Evolutionary conservation across 2,113 vertebrate species (phyloP).

Genomic region (Alces alces): DNA sequence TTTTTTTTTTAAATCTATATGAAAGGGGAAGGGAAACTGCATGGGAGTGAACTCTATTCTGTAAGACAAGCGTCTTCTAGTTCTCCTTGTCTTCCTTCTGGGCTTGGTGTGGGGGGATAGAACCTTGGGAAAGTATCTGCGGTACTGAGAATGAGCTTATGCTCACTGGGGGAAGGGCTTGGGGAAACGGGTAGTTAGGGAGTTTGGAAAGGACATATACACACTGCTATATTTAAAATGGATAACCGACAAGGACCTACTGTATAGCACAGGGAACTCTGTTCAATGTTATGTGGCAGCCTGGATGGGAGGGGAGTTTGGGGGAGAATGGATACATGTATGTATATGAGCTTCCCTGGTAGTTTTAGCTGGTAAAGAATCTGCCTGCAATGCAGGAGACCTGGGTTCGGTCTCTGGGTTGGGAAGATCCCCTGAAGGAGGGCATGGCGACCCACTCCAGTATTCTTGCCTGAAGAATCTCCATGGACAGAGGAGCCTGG

Average conservation of each 20-base stretch:
- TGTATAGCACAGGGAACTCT: neutral
- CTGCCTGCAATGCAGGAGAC: neutral
- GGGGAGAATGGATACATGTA: neutral
- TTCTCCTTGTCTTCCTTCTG: neutral
- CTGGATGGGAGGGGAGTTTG: neutral
- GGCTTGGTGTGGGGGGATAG: neutral
- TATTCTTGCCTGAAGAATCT: neutral
- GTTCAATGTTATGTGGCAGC: neutral
- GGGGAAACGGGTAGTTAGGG: neutral
- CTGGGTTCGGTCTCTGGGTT: neutral
- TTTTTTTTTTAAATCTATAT: neutral
- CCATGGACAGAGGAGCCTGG: neutral
- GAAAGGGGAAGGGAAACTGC: conserved; percentile 43
- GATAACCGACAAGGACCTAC: neutral
- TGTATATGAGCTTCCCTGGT: neutral
- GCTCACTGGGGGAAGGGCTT: neutral
- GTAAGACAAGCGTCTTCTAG: neutral
- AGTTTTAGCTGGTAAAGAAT: neutral
- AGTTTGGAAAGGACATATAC: neutral
- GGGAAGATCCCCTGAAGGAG: neutral
- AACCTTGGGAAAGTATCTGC: neutral
- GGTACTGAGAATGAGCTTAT: neutral
- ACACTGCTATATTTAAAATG: neutral
- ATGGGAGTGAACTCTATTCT: neutral
- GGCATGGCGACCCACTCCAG: neutral